Evolutionary conservation across 2,888 invertebrate genomes (phyloP), one percentile per base, ranked within the genome.

Genomic region (Helicoverpa assulta): DNA sequence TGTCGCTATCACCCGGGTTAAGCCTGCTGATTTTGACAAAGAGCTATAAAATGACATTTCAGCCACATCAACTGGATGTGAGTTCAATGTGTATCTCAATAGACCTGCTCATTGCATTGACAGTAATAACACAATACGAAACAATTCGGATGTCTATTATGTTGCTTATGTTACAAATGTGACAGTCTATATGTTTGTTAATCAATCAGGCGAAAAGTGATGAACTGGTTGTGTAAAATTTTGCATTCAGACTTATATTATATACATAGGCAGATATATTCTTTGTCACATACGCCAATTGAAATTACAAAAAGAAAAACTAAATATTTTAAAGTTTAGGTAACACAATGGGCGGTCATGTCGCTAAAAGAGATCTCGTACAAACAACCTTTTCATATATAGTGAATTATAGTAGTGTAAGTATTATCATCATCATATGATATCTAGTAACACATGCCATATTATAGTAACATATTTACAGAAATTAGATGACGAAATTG

Each of bases 41-140:
- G n/a, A 47, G 47, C 47, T 47, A 6, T 47, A 47, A 47, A 47
- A 47, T 47, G 47, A 16, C 47, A n/a, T 47, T 47, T 47, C n/a
- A 47, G 47, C n/a, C 47, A n/a, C 47, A 47, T n/a, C 47, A 47
- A 6, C 47, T 47, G 47, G 47, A 5, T 47, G 1, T n/a, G 47
- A 47, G 16, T 47, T 47, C 47, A n/a, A 47, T 47, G 12, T n/a
- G 47, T 6, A 47, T 16, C 47, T 47, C 16, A 47, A n/a, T 47
- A n/a, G 47, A 47, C 16, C 5, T 5, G 47, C n/a, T 47, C 47
- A 47, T n/a, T 47, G 47, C 47, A 47, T 4, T 47, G n/a, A 47
- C 47, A 47, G 47, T 47, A 47, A 47, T 47, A 5, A 47, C 47
- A 47, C 47, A 47, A 47, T 47, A 47, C 47, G n/a, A n/a, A n/a